Base-by-base conservation (phyloP, 2,797 vertebrate genomes). In the Myotis daubentonii region DNA sequence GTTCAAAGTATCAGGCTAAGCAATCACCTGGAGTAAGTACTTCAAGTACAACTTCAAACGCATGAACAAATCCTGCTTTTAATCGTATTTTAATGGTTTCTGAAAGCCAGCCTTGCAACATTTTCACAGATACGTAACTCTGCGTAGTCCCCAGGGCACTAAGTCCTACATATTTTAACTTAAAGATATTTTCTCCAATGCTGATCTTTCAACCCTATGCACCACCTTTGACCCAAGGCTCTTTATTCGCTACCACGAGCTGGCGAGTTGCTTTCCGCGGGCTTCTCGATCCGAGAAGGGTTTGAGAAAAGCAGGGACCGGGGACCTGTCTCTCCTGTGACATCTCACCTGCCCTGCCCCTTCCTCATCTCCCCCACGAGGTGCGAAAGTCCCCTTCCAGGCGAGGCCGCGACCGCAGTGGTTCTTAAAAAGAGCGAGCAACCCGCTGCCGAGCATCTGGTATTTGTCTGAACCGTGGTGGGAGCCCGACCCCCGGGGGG, bases 91-190 rank as follows among this genome's bases (percentile, higher is more conserved):
- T 57, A 87, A 87, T 17, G 72, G 84, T 15, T 91, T 91, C 75
- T 15, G 80, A 89, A 96, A 80, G 78, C 75, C 76, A 41, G 60
- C 55, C 87, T 89, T 47, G 71, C 47, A 80, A 87, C 44, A 81
- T 87, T 53, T 60, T 55, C 91, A 93, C 68, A 70, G n/a, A 53
- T 55, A 86, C 41, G 66, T 87, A 75, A 93, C 53, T 79, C 8
- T 47, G 55, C 10, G 33, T 47, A 47, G 44, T 68, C 75, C 22
- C n/a, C 2, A 51, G 19, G 47, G 20, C 30, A 71, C 41, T 13
- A 36, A 83, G 86, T 53, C 6, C 75, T 70, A 92, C 74, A 62
- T 4, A 15, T 6, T 60, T 93, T 75, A 82, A 82, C 23, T 75
- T 12, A 28, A 66, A 81, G 1, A 25, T 66, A 19, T 70, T 53